These are phyloP conservation scores for Carcharodon carcharias DNA, from an alignment of 2,797 vertebrate genomes.

Conservation along the genomic window DNA sequence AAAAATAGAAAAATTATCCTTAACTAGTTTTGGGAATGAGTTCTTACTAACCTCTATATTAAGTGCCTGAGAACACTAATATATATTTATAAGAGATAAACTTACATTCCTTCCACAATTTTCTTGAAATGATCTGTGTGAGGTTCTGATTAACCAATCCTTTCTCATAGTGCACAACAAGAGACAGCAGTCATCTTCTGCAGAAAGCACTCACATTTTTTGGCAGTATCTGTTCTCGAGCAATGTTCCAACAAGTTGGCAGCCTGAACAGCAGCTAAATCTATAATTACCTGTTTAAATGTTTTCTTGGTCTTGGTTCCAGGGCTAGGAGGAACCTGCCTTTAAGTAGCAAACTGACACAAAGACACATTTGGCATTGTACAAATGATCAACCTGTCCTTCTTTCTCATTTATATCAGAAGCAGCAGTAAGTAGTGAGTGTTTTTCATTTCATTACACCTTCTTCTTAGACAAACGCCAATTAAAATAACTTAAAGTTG, in stretches of 20 bases:
- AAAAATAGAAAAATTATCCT: no score
- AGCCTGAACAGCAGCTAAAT: conserved; percentile 3
- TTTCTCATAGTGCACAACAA: background rate
- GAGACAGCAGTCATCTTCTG: background rate
- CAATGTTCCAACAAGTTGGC: background rate
- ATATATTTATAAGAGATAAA: no score
- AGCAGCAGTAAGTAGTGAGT: background rate
- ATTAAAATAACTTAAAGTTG: background rate
- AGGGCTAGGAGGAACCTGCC: background rate
- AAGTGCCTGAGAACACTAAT: no score
- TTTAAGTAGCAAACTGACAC: background rate
- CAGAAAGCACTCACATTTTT: background rate
- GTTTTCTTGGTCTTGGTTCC: conserved; percentile 3
- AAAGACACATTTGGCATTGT: background rate
- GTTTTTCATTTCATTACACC: background rate
- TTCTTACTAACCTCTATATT: no score
- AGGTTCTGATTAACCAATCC: no score
- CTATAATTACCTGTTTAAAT: background rate
- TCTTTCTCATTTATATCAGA: background rate
- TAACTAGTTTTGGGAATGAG: no score
- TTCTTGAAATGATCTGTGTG: no score
- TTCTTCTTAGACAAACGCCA: background rate
- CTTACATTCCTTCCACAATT: no score
- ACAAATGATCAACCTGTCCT: background rate
- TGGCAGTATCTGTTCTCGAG: background rate